Conservation (phyloP, 1,140 invertebrate species). For the Monochamus saltuarius region DNA sequence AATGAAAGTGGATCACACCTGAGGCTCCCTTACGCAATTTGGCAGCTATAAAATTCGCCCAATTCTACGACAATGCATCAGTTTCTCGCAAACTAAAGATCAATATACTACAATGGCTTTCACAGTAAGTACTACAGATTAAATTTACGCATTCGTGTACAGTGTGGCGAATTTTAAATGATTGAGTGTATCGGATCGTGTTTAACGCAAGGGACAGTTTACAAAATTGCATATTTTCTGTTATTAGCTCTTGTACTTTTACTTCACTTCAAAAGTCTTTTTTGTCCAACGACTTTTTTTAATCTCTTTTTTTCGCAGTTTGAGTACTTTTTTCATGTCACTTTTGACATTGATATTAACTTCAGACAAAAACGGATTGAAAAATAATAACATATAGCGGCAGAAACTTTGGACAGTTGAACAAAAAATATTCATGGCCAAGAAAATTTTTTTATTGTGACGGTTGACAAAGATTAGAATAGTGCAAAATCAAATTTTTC, state of each 20-base stretch:
- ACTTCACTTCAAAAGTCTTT: conserved; percentile 9
- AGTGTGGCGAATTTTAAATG: background rate
- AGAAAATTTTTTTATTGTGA: too few species aligned
- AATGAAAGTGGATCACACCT: conserved; percentile 36
- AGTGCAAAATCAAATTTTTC: too few species aligned
- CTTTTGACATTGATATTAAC: too few species aligned
- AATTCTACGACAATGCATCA: conserved; percentile 22
- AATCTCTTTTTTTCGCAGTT: conserved; percentile 10
- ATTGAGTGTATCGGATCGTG: background rate
- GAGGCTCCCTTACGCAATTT: conserved; percentile 13
- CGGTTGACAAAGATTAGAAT: too few species aligned
- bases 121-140: conserved; percentile 26
- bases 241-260: too few species aligned
- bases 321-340: too few species aligned
- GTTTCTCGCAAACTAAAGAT: conserved; percentile 20
- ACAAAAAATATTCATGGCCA: too few species aligned
- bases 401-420: too few species aligned
- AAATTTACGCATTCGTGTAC: background rate
- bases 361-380: too few species aligned
- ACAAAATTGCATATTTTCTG: conserved; percentile 2
- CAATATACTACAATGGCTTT: conserved; percentile 26
- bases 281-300: too few species aligned
- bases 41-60: conserved; percentile 19
- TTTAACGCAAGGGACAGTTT: conserved; percentile 8
- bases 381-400: too few species aligned